A percentile compares a stretch with the other conserved stretches of the same genome.
These are phyloP conservation scores for Cotesia glomerata DNA, from an alignment of 1,140 invertebrate genomes.

Conservation along the genomic window DNA sequence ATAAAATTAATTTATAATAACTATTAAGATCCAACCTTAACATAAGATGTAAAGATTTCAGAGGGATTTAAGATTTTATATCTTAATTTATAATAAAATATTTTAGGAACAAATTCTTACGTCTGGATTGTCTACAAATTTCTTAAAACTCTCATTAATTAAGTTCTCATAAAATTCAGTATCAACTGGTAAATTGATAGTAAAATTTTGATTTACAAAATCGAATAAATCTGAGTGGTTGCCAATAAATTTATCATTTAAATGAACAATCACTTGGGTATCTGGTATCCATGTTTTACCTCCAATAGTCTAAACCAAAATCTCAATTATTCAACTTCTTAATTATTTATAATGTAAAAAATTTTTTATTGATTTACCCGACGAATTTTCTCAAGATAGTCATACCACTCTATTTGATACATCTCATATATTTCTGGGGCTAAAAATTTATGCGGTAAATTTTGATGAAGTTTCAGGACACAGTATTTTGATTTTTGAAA, in stretches of 20 bases:
- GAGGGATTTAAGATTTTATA: too few species aligned
- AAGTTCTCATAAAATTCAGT: constrained; percentile 33
- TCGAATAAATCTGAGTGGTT: constrained; percentile 33
- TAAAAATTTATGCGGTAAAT: constrained; percentile 33
- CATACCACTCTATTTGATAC: constrained; percentile 38
- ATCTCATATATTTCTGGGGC: constrained; percentile 33
- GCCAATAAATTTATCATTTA: constrained; percentile 38
- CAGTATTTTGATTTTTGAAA: constrained; percentile 29
- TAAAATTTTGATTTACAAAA: constrained; percentile 30
- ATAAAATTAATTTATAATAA: constrained; percentile 6
- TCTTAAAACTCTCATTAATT: constrained; percentile 20
- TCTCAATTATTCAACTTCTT: constrained; percentile 1
- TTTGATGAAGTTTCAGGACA: constrained; percentile 31
- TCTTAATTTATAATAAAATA: too few species aligned
- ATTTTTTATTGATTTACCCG: constrained; percentile 16
- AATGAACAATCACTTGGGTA: constrained; percentile 35
- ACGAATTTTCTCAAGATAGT: constrained; percentile 32
- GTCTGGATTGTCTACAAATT: constrained; percentile 29
- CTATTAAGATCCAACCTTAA: too few species aligned
- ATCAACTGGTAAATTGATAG: constrained; percentile 27
- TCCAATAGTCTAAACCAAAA: constrained; percentile 13
- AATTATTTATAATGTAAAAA: neutral
- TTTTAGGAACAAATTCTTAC: too few species aligned
- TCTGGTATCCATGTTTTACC: constrained; percentile 33
- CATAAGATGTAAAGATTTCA: too few species aligned